Conservation (phyloP, 2,113 vertebrate genomes). For the Sorex fumeus region DNA sequence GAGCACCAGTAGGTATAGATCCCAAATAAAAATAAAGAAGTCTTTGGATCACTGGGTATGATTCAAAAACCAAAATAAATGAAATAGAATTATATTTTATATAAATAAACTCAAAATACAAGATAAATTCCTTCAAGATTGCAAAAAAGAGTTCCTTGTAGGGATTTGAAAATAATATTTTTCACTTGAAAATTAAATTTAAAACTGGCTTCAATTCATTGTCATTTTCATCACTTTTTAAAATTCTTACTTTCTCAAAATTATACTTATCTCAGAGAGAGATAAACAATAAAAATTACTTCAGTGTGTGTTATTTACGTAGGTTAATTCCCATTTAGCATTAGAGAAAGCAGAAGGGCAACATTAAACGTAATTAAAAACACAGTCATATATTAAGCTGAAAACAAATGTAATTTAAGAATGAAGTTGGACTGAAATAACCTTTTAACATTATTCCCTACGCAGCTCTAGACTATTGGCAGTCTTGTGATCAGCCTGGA, state of each 20-base stretch:
- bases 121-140: constrained; percentile 21
- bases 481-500: neutral
- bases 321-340: constrained; percentile 11
- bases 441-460: neutral
- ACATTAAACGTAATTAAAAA: neutral
- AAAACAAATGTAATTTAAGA: constrained; percentile 24
- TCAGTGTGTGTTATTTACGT: neutral
- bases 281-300: neutral
- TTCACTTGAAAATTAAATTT: neutral
- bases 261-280: constrained; percentile 9
- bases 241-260: constrained; percentile 63
- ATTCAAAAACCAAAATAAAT: too few species aligned
- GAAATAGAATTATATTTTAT: neutral
- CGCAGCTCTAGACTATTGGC: neutral
- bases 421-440: neutral
- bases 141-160: neutral
- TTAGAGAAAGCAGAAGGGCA: constrained; percentile 4
- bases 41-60: too few species aligned
- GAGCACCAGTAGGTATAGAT: too few species aligned
- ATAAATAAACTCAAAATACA: neutral
- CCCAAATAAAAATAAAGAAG: too few species aligned
- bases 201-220: constrained; percentile 7
- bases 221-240: constrained; percentile 35
- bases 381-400: neutral
- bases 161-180: too few species aligned